Conservation (phyloP, 2,888 invertebrate species). For the Hoplodrina blanda region DNA sequence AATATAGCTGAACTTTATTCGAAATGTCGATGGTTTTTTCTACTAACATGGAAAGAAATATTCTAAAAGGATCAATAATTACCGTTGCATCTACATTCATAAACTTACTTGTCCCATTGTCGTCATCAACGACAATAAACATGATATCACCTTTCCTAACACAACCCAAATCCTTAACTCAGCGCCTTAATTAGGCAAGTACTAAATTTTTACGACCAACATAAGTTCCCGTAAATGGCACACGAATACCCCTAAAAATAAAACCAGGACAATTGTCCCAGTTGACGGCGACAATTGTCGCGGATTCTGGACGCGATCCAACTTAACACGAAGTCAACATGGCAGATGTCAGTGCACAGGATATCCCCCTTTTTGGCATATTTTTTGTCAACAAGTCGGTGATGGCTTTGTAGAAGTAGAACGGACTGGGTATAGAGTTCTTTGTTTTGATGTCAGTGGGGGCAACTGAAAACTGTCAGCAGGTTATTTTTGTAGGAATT, state of each 20-base stretch:
- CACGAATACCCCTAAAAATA: constrained; percentile 55
- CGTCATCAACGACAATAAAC: constrained; percentile 36
- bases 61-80: neutral
- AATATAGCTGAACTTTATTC: constrained; percentile 5
- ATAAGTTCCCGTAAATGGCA: constrained; percentile 50
- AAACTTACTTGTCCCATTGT: constrained; percentile 1
- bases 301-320: constrained; percentile 71
- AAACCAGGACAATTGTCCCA: constrained; percentile 65
- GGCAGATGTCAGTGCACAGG: constrained; percentile 72
- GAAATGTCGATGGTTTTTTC: neutral
- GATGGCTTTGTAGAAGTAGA: constrained; percentile 53
- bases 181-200: constrained; percentile 51
- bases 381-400: constrained; percentile 55
- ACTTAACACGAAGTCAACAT: constrained; percentile 64
- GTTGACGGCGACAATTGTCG: constrained; percentile 64
- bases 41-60: neutral
- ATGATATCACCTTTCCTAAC: constrained; percentile 34
- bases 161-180: constrained; percentile 40
- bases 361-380: constrained; percentile 61
- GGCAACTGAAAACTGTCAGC: constrained; percentile 20
- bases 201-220: constrained; percentile 59
- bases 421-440: constrained; percentile 37
- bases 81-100: no score
- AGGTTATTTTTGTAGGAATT: constrained; percentile 38
- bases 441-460: constrained; percentile 44